phyloP scores from a whole-genome alignment of 2,888 invertebrate genomes.

The Andrena hattorfiana region DNA sequence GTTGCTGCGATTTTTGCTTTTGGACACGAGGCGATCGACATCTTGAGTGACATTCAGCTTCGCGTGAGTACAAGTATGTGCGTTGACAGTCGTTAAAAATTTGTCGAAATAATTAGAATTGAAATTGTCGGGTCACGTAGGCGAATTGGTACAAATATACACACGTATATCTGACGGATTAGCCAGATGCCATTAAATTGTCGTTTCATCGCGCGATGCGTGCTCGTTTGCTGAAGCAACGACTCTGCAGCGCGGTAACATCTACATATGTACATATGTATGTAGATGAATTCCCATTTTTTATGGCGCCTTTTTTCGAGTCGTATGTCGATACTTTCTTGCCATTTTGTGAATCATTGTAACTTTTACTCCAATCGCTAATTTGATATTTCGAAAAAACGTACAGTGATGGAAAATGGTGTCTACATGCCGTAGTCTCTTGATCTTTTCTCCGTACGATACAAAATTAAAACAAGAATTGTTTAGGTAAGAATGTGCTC shows the following conservation, averaged over 20 bases:
- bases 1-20: neutral
- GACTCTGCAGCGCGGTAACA: neutral
- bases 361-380: neutral
- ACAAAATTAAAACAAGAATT: neutral
- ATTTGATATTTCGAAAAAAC: neutral
- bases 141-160: conserved; percentile 8
- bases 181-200: conserved; percentile 54
- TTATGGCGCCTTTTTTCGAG: neutral
- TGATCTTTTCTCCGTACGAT: neutral
- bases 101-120: neutral
- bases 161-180: conserved; percentile 13
- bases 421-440: neutral
- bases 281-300: neutral
- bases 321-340: neutral
- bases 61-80: neutral
- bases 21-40: conserved; percentile 2
- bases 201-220: conserved; percentile 3
- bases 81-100: neutral
- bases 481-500: neutral
- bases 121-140: neutral
- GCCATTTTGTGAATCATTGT: neutral
- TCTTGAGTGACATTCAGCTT: neutral
- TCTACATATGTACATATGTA: conserved; percentile 1
- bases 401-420: neutral
- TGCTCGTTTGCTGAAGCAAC: conserved; percentile 1